These are phyloP conservation scores for Troides oblongomaculatus DNA, from an alignment of 2,888 invertebrate species.

Conservation along the genomic window DNA sequence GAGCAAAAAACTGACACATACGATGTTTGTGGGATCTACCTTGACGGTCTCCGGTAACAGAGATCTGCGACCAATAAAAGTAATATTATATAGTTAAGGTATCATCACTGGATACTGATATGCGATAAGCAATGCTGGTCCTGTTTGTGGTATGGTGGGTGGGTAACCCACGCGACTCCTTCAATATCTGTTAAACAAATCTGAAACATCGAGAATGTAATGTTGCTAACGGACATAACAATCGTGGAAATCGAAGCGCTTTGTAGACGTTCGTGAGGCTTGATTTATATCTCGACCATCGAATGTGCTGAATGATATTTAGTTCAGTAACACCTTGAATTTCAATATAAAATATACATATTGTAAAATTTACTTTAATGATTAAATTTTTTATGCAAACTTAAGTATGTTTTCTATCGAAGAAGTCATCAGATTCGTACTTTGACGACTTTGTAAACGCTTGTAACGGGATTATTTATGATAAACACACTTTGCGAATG, in stretches of 20 bases:
- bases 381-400: no score
- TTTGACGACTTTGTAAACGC: no score
- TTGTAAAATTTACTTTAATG: no score
- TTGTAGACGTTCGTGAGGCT: constrained; percentile 6
- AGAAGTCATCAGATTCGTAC: no score
- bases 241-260: constrained; percentile 14
- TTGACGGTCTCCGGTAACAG: no score
- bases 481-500: no score
- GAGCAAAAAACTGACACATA: no score
- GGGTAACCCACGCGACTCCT: constrained; percentile 19
- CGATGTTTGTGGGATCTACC: no score
- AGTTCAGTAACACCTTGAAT: neutral
- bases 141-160: constrained; percentile 13
- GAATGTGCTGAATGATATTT: neutral
- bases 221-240: constrained; percentile 24
- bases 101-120: neutral
- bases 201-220: constrained; percentile 13
- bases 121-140: neutral
- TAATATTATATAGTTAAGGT: neutral
- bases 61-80: no score
- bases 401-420: no score
- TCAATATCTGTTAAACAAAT: constrained; percentile 20
- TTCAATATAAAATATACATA: neutral
- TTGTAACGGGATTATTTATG: no score
- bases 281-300: constrained; percentile 9